A percentile compares a stretch with the other conserved stretches of the same genome.
Conservation (phyloP, 2,888 invertebrate genomes). For the Adela reaumurella region DNA sequence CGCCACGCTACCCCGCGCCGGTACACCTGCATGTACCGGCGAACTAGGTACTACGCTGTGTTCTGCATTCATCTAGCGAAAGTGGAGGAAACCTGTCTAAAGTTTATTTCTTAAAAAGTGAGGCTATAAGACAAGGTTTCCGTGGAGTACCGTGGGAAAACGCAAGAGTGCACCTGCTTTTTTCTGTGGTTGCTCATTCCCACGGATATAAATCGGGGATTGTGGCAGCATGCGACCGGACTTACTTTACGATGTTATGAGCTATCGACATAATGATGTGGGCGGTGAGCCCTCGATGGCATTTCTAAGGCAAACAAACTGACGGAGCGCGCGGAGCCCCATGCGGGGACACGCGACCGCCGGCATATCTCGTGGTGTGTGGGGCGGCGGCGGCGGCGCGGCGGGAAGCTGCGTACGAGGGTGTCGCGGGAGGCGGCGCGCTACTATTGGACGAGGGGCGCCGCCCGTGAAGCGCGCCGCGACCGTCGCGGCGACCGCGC, state of each 20-base stretch:
- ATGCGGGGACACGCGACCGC: conserved; percentile 21
- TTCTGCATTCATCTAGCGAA: no score
- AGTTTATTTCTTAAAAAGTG: no score
- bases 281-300: conserved; percentile 41
- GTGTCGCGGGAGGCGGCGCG: conserved; percentile 1
- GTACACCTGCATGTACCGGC: no score
- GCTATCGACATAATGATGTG: conserved; percentile 51
- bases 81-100: no score
- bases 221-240: conserved; percentile 37
- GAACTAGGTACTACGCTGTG: no score
- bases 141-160: no score
- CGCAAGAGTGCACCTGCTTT: neutral
- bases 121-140: no score
- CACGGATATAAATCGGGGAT: conserved; percentile 50
- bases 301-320: conserved; percentile 33
- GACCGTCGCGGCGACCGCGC: conserved; percentile 7
- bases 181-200: conserved; percentile 20
- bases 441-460: conserved; percentile 4
- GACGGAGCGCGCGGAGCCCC: conserved; percentile 30
- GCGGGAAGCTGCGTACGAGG: neutral
- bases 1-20: no score
- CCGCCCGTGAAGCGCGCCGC: conserved; percentile 14
- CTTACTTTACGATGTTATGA: conserved; percentile 45
- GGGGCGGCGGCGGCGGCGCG: conserved; percentile 17
- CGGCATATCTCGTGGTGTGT: conserved; percentile 8